Evolutionary conservation across 1,140 invertebrate genomes (phyloP), one percentile per base, ranked within the genome.

Genomic region (Drosophila auraria): DNA sequence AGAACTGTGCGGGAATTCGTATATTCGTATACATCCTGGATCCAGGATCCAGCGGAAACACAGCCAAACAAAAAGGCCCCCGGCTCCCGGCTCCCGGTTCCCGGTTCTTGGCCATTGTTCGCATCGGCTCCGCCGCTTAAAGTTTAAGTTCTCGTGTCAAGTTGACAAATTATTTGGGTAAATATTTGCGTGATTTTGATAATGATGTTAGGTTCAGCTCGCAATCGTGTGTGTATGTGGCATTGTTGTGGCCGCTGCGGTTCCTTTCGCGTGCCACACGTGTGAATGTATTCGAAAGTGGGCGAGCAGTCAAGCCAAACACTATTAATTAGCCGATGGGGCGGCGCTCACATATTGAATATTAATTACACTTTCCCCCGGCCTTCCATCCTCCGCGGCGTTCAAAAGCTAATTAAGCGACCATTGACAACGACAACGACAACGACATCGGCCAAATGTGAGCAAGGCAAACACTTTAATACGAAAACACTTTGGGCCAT

Each of bases 141-240:
- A 87, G 66, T 90, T 60, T 54, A 79, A 76, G 78, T 76, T 82
- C 75, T 74, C 86, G 78, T 80, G 86, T 80, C 83, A 90, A 86
- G 82, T 90, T 90, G 86, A 89, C 86, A 89, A 89, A 89, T 89
- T 89, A 86, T 89, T 89, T 89, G 72, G 86, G 86, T 89, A 89
- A 89, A 89, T 89, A 86, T 89, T 90, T 89, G 82, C 78, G 79
- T 90, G 82, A 89, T 90, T 82, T 80, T 70, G 68, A 89, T 89
- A 82, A 89, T 90, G 83, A 89, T 82, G 86, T 89, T 89, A 65
- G 75, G 17, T 57, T 58, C 60, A 58, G 73, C 36, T 44, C 50
- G 45, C 23, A 23, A 54, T 72, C 45, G 68, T 30, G 68, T 63
- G 53, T 56, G 56, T 61, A 56, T 58, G 14, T 36, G 58, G 53